phyloP scores from a whole-genome alignment of 1,140 invertebrate species.

The Achroia grisella region DNA sequence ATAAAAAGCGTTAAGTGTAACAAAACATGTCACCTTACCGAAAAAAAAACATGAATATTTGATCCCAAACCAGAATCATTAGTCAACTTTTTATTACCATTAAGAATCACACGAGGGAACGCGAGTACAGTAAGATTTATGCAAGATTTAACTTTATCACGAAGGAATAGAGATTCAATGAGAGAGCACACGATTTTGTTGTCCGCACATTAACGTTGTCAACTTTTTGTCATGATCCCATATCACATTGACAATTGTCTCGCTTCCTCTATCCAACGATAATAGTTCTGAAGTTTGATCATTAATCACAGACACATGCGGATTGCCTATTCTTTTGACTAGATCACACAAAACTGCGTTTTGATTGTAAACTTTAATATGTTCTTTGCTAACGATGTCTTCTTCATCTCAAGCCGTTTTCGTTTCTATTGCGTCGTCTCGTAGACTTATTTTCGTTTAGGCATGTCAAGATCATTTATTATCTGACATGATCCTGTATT shows the following conservation, averaged over 20 bases:
- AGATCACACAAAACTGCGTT: constrained; percentile 47
- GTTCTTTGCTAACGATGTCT: constrained; percentile 35
- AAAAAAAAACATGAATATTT: constrained; percentile 68
- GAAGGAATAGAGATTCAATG: constrained; percentile 5
- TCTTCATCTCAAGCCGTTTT: constrained; percentile 18
- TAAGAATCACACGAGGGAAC: not conserved
- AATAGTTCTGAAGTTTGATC: constrained; percentile 54
- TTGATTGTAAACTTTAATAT: constrained; percentile 57
- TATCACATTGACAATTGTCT: constrained; percentile 51
- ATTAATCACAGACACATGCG: constrained; percentile 67
- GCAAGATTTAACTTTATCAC: constrained; percentile 20
- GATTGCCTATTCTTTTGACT: constrained; percentile 48
- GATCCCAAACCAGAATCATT: constrained; percentile 69
- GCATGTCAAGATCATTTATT: constrained; percentile 44
- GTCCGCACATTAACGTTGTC: constrained; percentile 5
- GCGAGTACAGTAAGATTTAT: not conserved
- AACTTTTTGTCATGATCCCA: constrained; percentile 33
- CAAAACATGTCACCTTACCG: constrained; percentile 49
- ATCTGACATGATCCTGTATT: constrained; percentile 54
- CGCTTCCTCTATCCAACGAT: constrained; percentile 41
- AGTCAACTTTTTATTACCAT: constrained; percentile 60
- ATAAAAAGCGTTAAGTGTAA: constrained; percentile 68
- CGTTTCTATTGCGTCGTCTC: constrained; percentile 7
- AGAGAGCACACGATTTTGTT: not conserved
- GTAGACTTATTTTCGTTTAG: constrained; percentile 19